A percentile compares a stretch with the other conserved stretches of the same genome.
phyloP scores from a whole-genome alignment of 1,140 invertebrate species.

The Drosophila ironensis region DNA sequence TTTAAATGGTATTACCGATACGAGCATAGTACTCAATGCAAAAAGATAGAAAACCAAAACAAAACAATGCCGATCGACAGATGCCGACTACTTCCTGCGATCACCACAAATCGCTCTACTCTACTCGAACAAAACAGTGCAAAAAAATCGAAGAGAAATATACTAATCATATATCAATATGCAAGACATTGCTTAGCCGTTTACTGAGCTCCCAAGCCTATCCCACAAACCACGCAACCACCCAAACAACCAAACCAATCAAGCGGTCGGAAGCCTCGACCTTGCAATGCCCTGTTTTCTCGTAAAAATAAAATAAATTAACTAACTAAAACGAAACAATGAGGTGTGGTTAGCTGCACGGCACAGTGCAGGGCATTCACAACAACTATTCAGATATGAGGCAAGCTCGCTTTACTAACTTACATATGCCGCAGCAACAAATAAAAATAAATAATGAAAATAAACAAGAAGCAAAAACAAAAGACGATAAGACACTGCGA shows the following conservation, averaged over 20 bases:
- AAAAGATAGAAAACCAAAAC: too few relatives aligned
- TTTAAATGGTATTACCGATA: conserved; percentile 70
- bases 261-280: conserved; percentile 13
- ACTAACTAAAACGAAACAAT: too few relatives aligned
- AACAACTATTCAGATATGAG: conserved; percentile 7
- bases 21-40: conserved; percentile 44
- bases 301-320: not conserved
- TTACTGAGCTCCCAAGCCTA: conserved; percentile 6
- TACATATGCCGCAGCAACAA: conserved; percentile 11
- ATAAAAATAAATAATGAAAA: conserved; percentile 10
- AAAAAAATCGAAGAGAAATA: conserved; percentile 24
- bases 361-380: conserved; percentile 11
- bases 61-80: conserved; percentile 22
- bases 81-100: conserved; percentile 64
- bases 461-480: conserved; percentile 48
- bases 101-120: conserved; percentile 30
- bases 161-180: conserved; percentile 38
- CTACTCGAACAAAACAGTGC: conserved; percentile 32
- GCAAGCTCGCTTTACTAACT: conserved; percentile 38
- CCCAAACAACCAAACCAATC: too few relatives aligned
- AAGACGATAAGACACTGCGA: conserved; percentile 36
- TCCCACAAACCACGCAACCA: too few relatives aligned
- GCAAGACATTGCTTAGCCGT: conserved; percentile 33
- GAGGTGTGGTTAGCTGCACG: too few relatives aligned
- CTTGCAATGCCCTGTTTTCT: conserved; percentile 13